Evolutionary conservation across 2,113 vertebrate species (phyloP).

Genomic region (Syrrhaptes paradoxus): DNA sequence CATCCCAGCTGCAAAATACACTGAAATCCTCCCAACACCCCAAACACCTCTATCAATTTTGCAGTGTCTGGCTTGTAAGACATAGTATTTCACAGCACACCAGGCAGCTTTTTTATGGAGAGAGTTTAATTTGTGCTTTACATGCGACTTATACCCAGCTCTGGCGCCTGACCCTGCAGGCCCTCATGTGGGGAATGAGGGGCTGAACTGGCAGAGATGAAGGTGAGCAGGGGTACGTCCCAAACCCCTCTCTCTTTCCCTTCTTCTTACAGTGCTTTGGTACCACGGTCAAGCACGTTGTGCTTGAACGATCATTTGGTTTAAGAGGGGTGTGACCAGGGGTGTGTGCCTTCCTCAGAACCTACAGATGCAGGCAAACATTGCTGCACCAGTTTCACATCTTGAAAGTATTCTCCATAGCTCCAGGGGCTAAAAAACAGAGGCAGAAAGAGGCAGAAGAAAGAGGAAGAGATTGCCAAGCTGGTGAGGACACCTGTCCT

Average conservation of each 20-base stretch:
- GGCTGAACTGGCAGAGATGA: background rate
- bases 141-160: background rate
- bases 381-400: background rate
- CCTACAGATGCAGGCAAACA: background rate
- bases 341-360: background rate
- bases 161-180: background rate
- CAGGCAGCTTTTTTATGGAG: background rate
- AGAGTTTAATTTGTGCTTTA: background rate
- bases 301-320: background rate
- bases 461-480: slow-evolving; percentile 28
- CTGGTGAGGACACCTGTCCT: background rate
- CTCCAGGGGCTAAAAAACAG: background rate
- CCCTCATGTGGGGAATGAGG: background rate
- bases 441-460: slow-evolving; percentile 7
- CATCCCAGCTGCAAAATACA: background rate
- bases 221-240: background rate
- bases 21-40: background rate
- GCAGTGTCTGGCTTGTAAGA: background rate
- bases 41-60: background rate
- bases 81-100: background rate
- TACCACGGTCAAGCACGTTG: rapidly evolving
- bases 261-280: background rate
- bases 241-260: background rate
- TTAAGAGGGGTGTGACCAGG: background rate
- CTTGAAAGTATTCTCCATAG: background rate